These are phyloP conservation scores for Osmerus eperlanus DNA, from an alignment of 2,113 vertebrate species.

Conservation along the genomic window DNA sequence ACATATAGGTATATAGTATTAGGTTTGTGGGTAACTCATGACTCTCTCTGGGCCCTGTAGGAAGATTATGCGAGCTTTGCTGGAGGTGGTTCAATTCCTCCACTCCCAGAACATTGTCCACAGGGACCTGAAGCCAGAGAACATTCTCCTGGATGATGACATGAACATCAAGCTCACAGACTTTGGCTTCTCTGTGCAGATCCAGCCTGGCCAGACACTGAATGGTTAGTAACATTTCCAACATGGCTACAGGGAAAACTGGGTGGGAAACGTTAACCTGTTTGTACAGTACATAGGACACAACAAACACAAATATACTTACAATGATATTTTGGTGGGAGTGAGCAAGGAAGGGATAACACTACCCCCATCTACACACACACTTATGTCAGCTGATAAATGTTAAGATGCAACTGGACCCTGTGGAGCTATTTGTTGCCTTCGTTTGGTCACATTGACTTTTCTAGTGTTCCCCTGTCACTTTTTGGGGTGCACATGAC, in stretches of 20 bases:
- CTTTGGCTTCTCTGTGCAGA: slow-evolving; percentile 92
- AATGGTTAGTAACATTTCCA: slow-evolving; percentile 73
- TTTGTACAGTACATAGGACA: too few species aligned
- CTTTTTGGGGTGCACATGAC: slow-evolving; percentile 8
- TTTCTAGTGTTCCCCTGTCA: slow-evolving; percentile 37
- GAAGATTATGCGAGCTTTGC: slow-evolving; percentile 90
- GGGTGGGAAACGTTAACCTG: too few species aligned
- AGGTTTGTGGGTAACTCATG: not conserved
- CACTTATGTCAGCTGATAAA: slow-evolving; percentile 40
- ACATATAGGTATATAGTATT: not conserved
- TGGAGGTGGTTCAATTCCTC: slow-evolving; percentile 88
- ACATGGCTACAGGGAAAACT: not conserved
- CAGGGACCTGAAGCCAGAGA: slow-evolving; percentile 95
- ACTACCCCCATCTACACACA: not conserved
- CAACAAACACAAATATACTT: too few species aligned
- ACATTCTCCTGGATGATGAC: slow-evolving; percentile 91
- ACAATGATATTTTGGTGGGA: too few species aligned
- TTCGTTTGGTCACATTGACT: slow-evolving; percentile 39
- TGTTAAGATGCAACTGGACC: slow-evolving; percentile 57
- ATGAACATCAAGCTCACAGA: slow-evolving; percentile 98
- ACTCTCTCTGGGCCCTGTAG: slow-evolving; percentile 57
- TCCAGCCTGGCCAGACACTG: slow-evolving; percentile 74
- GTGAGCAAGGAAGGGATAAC: slow-evolving; percentile 4
- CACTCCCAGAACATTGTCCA: slow-evolving; percentile 90
- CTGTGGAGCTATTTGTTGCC: slow-evolving; percentile 34